Conservation (phyloP, 2,888 invertebrate species). For the Cremastobaeus sp. region DNA sequence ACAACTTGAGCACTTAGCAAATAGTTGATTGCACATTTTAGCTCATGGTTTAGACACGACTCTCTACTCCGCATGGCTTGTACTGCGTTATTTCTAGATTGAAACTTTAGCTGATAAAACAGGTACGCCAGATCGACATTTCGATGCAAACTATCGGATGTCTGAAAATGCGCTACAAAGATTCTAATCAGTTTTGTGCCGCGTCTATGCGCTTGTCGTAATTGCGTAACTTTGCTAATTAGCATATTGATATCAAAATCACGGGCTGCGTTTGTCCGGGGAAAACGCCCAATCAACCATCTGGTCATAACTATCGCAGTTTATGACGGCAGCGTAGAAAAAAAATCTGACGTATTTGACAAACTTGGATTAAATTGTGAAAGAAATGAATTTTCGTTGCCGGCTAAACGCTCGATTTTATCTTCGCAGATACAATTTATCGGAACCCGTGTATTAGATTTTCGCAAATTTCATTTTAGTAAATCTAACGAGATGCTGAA, state of each 20-base stretch:
- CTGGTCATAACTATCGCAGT: slow-evolving; percentile 19
- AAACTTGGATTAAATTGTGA: background rate
- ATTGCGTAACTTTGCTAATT: slow-evolving; percentile 48
- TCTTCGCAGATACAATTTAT: too few species aligned
- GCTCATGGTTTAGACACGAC: slow-evolving; percentile 33
- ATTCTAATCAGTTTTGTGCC: slow-evolving; percentile 42
- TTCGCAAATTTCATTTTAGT: too few species aligned
- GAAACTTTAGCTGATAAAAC: slow-evolving; percentile 50
- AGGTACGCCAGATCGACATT: slow-evolving; percentile 47
- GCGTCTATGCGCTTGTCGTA: slow-evolving; percentile 17
- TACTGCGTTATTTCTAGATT: slow-evolving; percentile 39
- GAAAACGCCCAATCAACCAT: slow-evolving; percentile 18
- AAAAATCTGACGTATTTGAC: slow-evolving; percentile 16
- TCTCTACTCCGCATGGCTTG: slow-evolving; percentile 30
- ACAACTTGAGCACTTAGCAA: slow-evolving; percentile 38
- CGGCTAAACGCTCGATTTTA: slow-evolving; percentile 12
- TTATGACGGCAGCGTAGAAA: slow-evolving; percentile 19
- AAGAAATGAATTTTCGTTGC: slow-evolving; percentile 5
- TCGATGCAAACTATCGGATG: slow-evolving; percentile 41
- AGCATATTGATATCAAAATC: slow-evolving; percentile 32
- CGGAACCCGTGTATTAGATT: too few species aligned
- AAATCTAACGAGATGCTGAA: too few species aligned
- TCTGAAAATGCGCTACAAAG: slow-evolving; percentile 41
- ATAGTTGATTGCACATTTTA: slow-evolving; percentile 39
- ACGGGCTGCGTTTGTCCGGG: slow-evolving; percentile 10